Percentiles rank a stretch among this genome's conserved stretches.
Evolutionary conservation across 2,113 vertebrate species (phyloP).

Genomic region (Prinia subflava): DNA sequence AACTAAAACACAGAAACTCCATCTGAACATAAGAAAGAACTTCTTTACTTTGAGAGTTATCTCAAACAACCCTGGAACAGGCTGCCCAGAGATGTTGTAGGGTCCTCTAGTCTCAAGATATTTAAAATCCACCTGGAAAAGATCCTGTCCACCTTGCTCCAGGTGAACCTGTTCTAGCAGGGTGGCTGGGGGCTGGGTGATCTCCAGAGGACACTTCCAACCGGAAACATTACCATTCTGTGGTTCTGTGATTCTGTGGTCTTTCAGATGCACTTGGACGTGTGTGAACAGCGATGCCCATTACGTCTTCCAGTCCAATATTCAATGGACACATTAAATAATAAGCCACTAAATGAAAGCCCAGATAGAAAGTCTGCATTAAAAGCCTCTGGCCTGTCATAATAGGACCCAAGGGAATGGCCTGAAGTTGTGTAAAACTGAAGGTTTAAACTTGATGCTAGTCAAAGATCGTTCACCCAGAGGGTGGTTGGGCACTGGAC

Average conservation of each 20-base stretch:
- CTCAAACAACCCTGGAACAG: neutral
- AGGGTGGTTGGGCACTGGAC: neutral
- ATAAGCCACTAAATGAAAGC: neutral
- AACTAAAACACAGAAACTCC: neutral
- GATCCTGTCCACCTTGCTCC: neutral
- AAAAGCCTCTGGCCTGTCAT: neutral
- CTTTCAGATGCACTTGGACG: neutral
- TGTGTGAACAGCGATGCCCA: accelerated
- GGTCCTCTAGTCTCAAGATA: neutral
- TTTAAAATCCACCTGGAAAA: neutral
- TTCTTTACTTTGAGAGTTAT: neutral
- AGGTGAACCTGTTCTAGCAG: neutral
- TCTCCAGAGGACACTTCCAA: neutral
- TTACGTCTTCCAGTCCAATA: neutral
- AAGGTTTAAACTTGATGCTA: neutral
- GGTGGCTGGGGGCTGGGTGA: neutral
- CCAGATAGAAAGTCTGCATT: neutral
- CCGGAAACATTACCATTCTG: neutral
- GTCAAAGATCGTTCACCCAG: too few species aligned
- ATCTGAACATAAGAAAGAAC: neutral
- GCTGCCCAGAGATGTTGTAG: neutral
- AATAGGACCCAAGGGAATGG: neutral
- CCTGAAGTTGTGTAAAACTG: neutral
- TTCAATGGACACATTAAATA: neutral
- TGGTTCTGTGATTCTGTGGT: neutral